Evolutionary conservation across 2,888 invertebrate genomes (phyloP), one percentile per base, ranked within the genome.

Genomic region (Carcina quercana): DNA sequence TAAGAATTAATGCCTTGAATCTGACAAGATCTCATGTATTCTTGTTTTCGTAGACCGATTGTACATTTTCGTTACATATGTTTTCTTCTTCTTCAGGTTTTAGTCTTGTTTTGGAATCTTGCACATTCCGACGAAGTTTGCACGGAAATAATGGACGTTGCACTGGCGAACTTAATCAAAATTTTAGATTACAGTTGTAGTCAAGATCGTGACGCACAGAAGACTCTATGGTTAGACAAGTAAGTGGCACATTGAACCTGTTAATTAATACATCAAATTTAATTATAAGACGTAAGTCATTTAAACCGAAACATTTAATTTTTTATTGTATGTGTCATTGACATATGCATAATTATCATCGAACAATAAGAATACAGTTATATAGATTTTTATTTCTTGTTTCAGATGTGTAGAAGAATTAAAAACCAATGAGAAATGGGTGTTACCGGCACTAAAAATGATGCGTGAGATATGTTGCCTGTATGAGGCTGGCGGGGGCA

Each of bases 121-220:
- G 97, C 97, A 3, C 97, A 97, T 74, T 95, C 96, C 32, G 94
- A 95, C 53, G 97, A 98, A 75, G 95, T 97, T 34, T 94, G 96
- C 36, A 97, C 96, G 2, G 98, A 98, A 76, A 97, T 97, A 40
- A 94, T 98, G 89, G 98, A 98, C 72, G 97, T 97, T 66, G 97
- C 98, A 2, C 80, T 98, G 46, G 91, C 91, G 19, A 96, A 97
- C 41, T 96, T 98, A 63, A 95, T 97, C 8, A 98, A 98, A 86
- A 98, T 98, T 63, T 86, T 98, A 43, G 98, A 98, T 83, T 98
- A 97, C 69, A 97, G 96, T 64, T 98, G 97, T 80, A 96, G 97
- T 32, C 97, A 97, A 86, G 96, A 98, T 66, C 88, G 97, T 50
- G 97, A 98, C 73, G 92, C 95, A 7, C 97, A 97, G 73, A 98